Evolutionary conservation across 2,888 invertebrate species (phyloP).

Genomic region (Mayetiola destructor): DNA sequence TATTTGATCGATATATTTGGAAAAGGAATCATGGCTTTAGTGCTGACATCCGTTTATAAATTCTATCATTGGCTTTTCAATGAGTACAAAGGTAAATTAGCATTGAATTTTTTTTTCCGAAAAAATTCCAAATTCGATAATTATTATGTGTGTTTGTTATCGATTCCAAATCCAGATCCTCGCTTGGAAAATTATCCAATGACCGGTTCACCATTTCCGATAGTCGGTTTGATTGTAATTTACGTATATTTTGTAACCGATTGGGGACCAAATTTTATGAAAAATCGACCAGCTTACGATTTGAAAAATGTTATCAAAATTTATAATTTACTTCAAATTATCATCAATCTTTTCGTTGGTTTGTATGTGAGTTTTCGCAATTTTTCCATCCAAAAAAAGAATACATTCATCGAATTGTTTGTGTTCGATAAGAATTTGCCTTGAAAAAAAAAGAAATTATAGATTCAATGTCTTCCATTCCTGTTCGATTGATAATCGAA

Average conservation of each 20-base stretch:
- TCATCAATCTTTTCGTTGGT: not conserved
- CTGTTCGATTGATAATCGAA: not conserved
- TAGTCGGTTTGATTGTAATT: slow-evolving; percentile 37
- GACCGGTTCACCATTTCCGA: slow-evolving; percentile 42
- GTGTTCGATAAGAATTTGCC: too few relatives aligned
- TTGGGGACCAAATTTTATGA: slow-evolving; percentile 57
- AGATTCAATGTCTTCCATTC: too few relatives aligned
- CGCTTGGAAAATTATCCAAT: not conserved
- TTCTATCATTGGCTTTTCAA: not conserved
- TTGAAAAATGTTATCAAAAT: not conserved
- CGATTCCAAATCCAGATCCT: too few relatives aligned
- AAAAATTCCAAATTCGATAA: not conserved
- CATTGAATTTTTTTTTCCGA: not conserved
- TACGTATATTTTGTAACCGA: slow-evolving; percentile 54
- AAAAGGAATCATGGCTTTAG: slow-evolving; percentile 2
- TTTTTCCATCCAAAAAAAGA: not conserved
- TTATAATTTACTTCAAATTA: slow-evolving; percentile 13
- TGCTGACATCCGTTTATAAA: not conserved
- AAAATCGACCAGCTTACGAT: slow-evolving; percentile 41
- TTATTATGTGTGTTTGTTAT: not conserved
- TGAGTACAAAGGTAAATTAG: not conserved
- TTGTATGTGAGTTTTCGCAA: not conserved
- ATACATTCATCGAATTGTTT: too few relatives aligned
- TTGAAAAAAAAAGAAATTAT: too few relatives aligned
- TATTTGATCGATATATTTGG: too few relatives aligned